A percentile compares a stretch with the other conserved stretches of the same genome.
phyloP scores from a whole-genome alignment of 2,797 vertebrate genomes.

The Ceryle rudis region DNA sequence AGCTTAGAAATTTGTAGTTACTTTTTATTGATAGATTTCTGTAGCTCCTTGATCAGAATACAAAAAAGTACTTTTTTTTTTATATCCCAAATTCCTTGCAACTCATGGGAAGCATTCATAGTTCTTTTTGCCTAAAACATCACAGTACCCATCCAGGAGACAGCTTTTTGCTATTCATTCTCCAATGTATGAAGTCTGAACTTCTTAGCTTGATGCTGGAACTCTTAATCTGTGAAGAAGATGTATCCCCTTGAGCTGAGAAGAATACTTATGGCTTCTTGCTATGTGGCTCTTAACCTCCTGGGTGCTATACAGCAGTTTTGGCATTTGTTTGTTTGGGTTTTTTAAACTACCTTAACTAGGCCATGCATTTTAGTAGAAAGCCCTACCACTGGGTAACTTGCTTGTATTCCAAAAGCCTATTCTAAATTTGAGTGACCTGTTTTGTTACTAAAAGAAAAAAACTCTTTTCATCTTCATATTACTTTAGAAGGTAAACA shows the following conservation, averaged over 20 bases:
- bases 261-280: neutral
- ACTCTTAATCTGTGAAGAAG: neutral
- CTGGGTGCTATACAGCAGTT: neutral
- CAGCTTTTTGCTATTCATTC: neutral
- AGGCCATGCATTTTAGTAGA: neutral
- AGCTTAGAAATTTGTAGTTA: neutral
- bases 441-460: neutral
- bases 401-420: neutral
- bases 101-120: neutral
- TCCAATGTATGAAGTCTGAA: neutral
- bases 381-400: neutral
- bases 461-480: neutral
- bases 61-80: neutral
- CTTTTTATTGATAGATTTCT: neutral
- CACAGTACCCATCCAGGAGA: neutral
- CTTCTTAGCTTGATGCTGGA: neutral
- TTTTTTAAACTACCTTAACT: neutral
- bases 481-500: neutral
- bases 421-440: neutral
- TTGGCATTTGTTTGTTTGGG: neutral
- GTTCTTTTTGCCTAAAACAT: neutral
- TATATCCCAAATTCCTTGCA: neutral
- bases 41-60: neutral
- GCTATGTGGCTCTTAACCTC: neutral
- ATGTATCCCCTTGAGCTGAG: neutral